Conservation (phyloP, 1,140 invertebrate species). For the Dendrolimus punctatus region DNA sequence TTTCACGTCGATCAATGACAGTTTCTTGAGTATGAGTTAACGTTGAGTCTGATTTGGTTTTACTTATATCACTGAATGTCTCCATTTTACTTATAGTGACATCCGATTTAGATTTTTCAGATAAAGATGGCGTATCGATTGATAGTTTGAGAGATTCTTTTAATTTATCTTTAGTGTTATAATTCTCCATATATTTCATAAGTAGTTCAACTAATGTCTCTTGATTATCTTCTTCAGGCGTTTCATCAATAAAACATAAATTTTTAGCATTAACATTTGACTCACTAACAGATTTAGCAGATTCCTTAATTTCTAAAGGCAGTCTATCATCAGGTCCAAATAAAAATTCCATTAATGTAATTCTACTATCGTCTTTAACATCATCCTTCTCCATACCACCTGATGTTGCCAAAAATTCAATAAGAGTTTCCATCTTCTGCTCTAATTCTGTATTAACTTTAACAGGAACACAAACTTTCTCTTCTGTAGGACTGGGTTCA, state of each 20-base stretch:
- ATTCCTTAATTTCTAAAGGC: constrained; percentile 52
- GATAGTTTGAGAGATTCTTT: constrained; percentile 37
- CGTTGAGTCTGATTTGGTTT: constrained; percentile 60
- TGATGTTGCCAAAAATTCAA: constrained; percentile 58
- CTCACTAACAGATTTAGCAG: constrained; percentile 37
- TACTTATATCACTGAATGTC: constrained; percentile 61
- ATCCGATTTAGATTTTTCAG: constrained; percentile 65
- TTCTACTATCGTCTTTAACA: constrained; percentile 55
- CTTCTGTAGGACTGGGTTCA: constrained; percentile 55
- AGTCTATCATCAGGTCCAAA: constrained; percentile 52
- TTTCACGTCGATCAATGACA: constrained; percentile 49
- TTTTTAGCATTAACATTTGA: constrained; percentile 60
- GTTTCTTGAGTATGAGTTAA: constrained; percentile 62
- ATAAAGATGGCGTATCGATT: constrained; percentile 50
- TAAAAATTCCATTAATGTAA: constrained; percentile 63
- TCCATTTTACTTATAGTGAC: constrained; percentile 65
- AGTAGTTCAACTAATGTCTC: constrained; percentile 65
- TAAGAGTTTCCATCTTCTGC: constrained; percentile 65
- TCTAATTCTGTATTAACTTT: constrained; percentile 58
- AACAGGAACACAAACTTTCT: constrained; percentile 37
- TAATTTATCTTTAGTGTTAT: constrained; percentile 40
- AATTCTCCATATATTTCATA: constrained; percentile 65
- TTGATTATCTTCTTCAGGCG: constrained; percentile 50
- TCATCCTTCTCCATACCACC: constrained; percentile 56
- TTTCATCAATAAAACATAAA: constrained; percentile 64